A percentile compares a stretch with the other conserved stretches of the same genome.
Conservation (phyloP, 37 sponge, comb jelly and placozoan species). For the Mnemiopsis leidyi region DNA sequence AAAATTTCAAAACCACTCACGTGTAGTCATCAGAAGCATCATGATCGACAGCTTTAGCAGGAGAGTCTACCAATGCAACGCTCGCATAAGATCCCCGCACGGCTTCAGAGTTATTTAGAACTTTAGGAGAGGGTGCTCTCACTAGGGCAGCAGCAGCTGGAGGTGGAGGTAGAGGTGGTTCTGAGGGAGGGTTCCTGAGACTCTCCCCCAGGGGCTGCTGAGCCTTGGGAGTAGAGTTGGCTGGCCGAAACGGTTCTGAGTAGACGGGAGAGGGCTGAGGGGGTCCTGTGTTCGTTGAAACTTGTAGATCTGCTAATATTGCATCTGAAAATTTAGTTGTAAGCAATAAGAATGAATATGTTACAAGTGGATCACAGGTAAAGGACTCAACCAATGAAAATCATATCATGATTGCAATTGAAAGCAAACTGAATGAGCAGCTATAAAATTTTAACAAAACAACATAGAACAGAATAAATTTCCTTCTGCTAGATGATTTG, state of each 20-base stretch:
- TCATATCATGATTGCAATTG: too few species aligned
- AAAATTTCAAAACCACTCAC: background rate
- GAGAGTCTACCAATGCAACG: background rate
- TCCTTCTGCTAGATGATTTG: too few species aligned
- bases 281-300: background rate
- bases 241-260: background rate
- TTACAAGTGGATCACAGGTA: background rate
- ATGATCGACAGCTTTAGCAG: background rate
- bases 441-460: too few species aligned
- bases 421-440: too few species aligned
- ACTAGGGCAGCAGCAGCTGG: background rate
- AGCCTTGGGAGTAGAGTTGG: background rate
- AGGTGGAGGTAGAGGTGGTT: background rate
- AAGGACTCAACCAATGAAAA: too few species aligned
- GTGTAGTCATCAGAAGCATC: background rate
- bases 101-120: background rate
- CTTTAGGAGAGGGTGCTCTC: background rate
- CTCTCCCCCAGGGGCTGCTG: background rate
- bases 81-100: background rate
- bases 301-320: conserved; percentile 23
- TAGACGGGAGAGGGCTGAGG: conserved; percentile 8
- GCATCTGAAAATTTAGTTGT: background rate
- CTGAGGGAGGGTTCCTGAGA: background rate
- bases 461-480: too few species aligned
- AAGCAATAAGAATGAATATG: background rate